Evolutionary conservation across 2,888 invertebrate genomes (phyloP), one percentile per base, ranked within the genome.

Genomic region (Tetanocera ferruginea): DNA sequence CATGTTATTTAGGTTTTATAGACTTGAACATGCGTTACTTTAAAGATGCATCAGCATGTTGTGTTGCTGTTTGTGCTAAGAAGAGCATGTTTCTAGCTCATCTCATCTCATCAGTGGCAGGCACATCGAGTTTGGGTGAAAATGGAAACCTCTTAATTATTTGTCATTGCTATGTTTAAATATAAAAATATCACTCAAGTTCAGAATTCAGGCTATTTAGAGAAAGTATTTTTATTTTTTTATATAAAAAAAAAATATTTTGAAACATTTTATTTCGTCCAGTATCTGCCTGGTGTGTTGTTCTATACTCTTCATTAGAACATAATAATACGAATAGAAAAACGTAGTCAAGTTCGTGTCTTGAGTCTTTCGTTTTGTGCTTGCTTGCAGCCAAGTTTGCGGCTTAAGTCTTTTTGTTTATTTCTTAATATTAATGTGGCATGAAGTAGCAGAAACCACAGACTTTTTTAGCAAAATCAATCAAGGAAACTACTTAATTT

Each of bases 361-460:
- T 43, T 14, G 14, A 60, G 73, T 60, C 60, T 73, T 43, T 43
- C 5, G 60, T 73, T 73, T 71, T 2, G 11, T 55, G 1, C 23
- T 19, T 19, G 1, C 55, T 19, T 19, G 17, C 19, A 8, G 43
- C n/a, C 78, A 80, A 79, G 84, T 82, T 85, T 79, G 85, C 84
- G 82, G 73, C 83, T 83, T 76, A 77, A 84, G 85, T 85, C 83
- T 83, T 84, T 84, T 76, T 81, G 80, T 81, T 66, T 34, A 19
- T 57, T 57, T 8, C n/a, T 23, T 8, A n/a, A 57, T 23, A 57
- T 23, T 57, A n/a, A n/a, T 57, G 19, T 25, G 2, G 9, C 23
- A 57, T 57, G 43, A 2, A 43, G 43, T 14, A 43, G 1, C 1
- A 43, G 43, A 11, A 11, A 43, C 43, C 5, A 11, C 57, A 3